These are phyloP conservation scores for Zhuqinia jingwanae DNA, from an alignment of 2,888 invertebrate genomes.

Conservation along the genomic window DNA sequence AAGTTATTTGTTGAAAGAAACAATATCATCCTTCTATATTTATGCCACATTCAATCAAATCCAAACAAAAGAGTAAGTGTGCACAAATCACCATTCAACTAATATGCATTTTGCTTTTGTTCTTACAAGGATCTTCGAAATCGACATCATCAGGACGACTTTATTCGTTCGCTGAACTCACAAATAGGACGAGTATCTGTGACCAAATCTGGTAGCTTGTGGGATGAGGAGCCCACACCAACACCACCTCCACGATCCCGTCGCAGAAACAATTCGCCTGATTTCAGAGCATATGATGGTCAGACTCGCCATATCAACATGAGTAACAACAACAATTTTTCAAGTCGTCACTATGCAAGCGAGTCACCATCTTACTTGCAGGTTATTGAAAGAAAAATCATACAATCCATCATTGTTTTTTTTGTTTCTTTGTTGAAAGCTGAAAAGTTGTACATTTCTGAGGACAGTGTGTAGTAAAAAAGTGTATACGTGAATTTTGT, in stretches of 20 bases:
- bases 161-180: slow-evolving; percentile 79
- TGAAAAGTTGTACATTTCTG: neutral
- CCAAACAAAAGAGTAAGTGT: neutral
- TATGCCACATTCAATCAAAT: neutral
- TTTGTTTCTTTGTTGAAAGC: neutral
- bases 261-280: slow-evolving; percentile 79
- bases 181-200: slow-evolving; percentile 78
- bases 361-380: slow-evolving; percentile 76
- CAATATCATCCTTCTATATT: no score
- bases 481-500: neutral
- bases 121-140: slow-evolving; percentile 78
- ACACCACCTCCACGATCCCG: slow-evolving; percentile 79
- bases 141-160: slow-evolving; percentile 78
- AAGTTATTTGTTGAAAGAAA: no score
- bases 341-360: slow-evolving; percentile 65
- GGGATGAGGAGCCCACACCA: slow-evolving; percentile 79
- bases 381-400: slow-evolving; percentile 59
- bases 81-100: neutral
- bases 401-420: neutral
- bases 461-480: no score
- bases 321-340: slow-evolving; percentile 76
- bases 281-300: slow-evolving; percentile 74
- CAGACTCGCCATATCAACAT: slow-evolving; percentile 75
- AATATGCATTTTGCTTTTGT: slow-evolving; percentile 32
- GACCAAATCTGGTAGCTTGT: slow-evolving; percentile 79